These are phyloP conservation scores for Oxystoma pomonae DNA, from an alignment of 2,888 invertebrate genomes.

Conservation along the genomic window DNA sequence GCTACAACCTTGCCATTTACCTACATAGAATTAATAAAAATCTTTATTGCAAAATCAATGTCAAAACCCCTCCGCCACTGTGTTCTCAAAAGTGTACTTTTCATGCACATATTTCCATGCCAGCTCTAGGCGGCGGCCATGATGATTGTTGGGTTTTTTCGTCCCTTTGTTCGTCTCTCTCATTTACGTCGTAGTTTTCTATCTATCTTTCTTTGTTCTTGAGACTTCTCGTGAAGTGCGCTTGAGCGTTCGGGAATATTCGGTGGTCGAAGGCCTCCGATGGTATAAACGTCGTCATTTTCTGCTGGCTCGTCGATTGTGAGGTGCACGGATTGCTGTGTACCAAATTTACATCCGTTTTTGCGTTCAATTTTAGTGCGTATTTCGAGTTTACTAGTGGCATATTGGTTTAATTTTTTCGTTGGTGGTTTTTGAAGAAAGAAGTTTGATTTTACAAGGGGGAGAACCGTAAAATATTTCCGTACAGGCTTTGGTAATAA, in stretches of 20 bases:
- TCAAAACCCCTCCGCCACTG: background rate
- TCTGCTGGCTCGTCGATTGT: background rate
- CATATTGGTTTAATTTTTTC: background rate
- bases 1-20: too few relatives aligned
- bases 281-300: background rate
- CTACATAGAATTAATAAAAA: too few relatives aligned
- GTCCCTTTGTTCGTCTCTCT: background rate
- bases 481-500: background rate
- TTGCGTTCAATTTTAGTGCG: background rate
- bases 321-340: background rate
- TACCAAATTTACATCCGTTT: background rate
- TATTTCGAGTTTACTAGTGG: background rate
- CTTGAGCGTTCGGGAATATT: background rate
- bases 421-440: background rate
- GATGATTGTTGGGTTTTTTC: background rate
- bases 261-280: background rate
- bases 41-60: background rate
- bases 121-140: background rate
- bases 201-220: background rate
- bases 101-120: too few relatives aligned
- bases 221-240: background rate
- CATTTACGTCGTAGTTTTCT: background rate
- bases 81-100: background rate
- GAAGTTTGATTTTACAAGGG: background rate
- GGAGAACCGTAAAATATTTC: background rate